Evolutionary conservation across 35 echinoderm and acorn worm genomes (phyloP).

Genomic region (Holothuria glaberrima): DNA sequence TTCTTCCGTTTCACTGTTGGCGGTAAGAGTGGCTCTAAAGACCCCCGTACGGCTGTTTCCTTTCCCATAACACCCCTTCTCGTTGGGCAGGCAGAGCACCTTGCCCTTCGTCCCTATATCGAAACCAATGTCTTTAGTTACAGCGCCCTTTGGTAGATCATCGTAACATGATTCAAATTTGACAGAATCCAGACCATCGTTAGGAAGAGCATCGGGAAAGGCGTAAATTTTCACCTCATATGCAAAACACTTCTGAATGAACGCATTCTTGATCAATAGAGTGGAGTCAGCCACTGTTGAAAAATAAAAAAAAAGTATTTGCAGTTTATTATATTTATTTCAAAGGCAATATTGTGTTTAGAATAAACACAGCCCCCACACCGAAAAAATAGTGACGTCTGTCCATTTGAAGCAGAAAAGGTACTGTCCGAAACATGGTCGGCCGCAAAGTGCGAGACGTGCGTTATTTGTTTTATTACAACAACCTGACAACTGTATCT

Average conservation of each 20-base stretch:
- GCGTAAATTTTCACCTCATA: slow-evolving; percentile 32
- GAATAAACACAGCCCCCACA: no score
- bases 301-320: no score
- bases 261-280: slow-evolving; percentile 12
- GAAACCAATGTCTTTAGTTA: background rate
- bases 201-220: background rate
- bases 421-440: no score
- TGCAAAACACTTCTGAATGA: slow-evolving; percentile 20
- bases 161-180: slow-evolving; percentile 15
- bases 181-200: background rate
- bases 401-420: no score
- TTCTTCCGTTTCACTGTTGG: background rate
- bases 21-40: background rate
- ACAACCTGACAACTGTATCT: no score
- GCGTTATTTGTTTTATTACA: no score
- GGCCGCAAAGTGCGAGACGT: no score
- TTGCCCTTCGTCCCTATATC: background rate
- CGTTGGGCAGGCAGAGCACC: slow-evolving; percentile 3
- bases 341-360: no score
- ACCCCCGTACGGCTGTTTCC: background rate
- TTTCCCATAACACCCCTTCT: background rate
- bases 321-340: no score
- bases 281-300: background rate
- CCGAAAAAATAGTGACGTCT: no score
- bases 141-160: background rate